Evolutionary conservation across 2,888 invertebrate genomes (phyloP), one percentile per base, ranked within the genome.

Genomic region (Chrysina gloriosa): DNA sequence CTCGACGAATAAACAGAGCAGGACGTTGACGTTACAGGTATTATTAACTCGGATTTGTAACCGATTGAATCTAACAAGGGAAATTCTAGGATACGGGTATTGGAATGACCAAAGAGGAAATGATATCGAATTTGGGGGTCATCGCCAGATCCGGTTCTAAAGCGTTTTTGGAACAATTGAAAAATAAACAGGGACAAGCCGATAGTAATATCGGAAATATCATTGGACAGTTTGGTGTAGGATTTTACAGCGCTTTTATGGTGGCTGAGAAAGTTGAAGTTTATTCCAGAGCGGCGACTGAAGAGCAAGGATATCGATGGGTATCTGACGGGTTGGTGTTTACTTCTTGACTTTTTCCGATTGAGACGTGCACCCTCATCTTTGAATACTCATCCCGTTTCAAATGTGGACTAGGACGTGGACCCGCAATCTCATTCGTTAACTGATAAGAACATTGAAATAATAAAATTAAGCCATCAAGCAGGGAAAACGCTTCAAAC

Each of bases 241-340:
- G 98, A 0, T 98, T 98, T 83, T 98, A 98, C 83, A 97, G 98
- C 9, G 92, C 94, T 0, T 98, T 98, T 81, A 98, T 98, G 95
- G 98, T 98, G 2, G 96, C 97, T 19, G 93, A 97, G 76, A 92
- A 91, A 80, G 96, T 98, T 23, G 96, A 97, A 78, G 97, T 98
- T 0, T 97, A 85, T 80, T 95, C 97, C 1, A 89, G 89, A 78
- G 91, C 92, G 66, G 89, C 91, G 67, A 81, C 82, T 2, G 87
- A 88, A 71, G 87, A 90, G 0, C 86, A 88, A 7, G 96, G 95
- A 0, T 90, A 92, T 77, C 90, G 90, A 78, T 98, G 98, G 98
- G 86, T 86, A 34, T 96, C 96, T 64, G 96, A 97, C 86, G 97
- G 98, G 94, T 95, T 82, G 83, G 82, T 75, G 21, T 1, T 36